phyloP scores from a whole-genome alignment of 53 echinoderm and acorn worm species.

The Luidia sarsii region DNA sequence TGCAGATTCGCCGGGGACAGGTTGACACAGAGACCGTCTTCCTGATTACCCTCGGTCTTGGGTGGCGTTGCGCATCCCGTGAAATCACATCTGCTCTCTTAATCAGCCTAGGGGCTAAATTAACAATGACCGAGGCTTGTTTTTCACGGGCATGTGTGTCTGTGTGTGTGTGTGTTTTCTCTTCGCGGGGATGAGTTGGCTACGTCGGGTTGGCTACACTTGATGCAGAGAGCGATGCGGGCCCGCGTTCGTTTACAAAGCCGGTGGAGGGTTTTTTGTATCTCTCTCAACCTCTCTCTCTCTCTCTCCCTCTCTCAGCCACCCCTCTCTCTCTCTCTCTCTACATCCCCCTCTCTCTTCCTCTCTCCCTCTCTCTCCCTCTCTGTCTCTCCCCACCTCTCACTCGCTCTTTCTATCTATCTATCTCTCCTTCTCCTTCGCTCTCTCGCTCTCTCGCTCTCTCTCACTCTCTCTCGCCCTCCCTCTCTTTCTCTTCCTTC shows the following conservation, averaged over 20 bases:
- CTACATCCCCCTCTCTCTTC: too few relatives aligned
- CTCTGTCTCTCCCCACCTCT: too few relatives aligned
- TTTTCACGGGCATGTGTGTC: constrained; percentile 19
- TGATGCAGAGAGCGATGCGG: constrained; percentile 26
- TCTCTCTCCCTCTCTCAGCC: too few relatives aligned
- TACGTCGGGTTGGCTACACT: constrained; percentile 33
- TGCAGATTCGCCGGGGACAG: constrained; percentile 43
- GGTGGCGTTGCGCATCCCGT: constrained; percentile 35
- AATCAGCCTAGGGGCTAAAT: constrained; percentile 49
- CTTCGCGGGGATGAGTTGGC: constrained; percentile 15
- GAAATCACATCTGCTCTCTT: constrained; percentile 56
- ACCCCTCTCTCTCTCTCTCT: too few relatives aligned
- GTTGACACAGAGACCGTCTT: constrained; percentile 46
- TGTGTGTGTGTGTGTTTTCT: too few relatives aligned
- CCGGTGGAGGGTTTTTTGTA: too few relatives aligned
- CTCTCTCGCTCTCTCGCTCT: too few relatives aligned
- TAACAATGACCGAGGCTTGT: constrained; percentile 43
- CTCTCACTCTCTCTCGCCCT: too few relatives aligned
- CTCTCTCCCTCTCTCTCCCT: background rate
- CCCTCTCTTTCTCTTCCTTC: too few relatives aligned
- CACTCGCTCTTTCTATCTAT: too few relatives aligned
- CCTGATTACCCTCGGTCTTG: constrained; percentile 30
- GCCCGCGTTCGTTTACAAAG: constrained; percentile 14
- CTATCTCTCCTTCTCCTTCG: too few relatives aligned
- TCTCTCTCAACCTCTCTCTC: too few relatives aligned